Percentiles rank a stretch among this genome's conserved stretches.
phyloP scores from a whole-genome alignment of 92 coral and sea anemone species.

The Actinostola sp. region DNA sequence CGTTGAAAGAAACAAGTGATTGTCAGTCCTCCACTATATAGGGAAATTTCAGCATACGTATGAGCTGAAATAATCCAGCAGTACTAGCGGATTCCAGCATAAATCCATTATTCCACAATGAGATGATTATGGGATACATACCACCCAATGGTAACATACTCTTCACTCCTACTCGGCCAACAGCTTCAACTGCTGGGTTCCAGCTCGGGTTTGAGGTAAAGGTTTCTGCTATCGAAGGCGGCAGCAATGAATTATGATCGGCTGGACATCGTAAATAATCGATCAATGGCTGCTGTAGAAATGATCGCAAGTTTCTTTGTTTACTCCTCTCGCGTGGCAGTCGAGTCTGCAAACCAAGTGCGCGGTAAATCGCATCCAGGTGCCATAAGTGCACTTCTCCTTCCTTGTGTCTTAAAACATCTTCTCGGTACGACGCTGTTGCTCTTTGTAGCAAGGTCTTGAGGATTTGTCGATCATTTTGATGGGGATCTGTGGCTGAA shows the following conservation, averaged over 20 bases:
- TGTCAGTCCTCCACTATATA: too few species aligned
- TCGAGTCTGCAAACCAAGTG: constrained; percentile 66
- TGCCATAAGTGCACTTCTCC: constrained; percentile 77
- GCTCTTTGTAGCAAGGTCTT: constrained; percentile 48
- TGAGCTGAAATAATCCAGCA: too few species aligned
- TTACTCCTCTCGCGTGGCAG: constrained; percentile 47
- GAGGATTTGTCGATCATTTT: constrained; percentile 13
- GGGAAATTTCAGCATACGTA: too few species aligned
- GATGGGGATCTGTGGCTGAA: constrained; percentile 4
- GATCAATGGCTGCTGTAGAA: constrained; percentile 36
- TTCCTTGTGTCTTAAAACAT: constrained; percentile 58
- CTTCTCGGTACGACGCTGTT: constrained; percentile 57
- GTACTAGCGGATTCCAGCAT: too few species aligned
- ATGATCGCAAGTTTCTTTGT: constrained; percentile 28
- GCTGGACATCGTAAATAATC: constrained; percentile 49
- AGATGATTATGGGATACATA: neutral
- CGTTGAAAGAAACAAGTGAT: too few species aligned
- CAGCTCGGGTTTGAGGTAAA: constrained; percentile 79
- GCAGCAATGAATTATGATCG: constrained; percentile 47
- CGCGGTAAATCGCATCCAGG: constrained; percentile 73
- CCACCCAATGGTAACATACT: constrained; percentile 64
- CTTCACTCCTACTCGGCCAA: constrained; percentile 83
- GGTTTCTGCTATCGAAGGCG: constrained; percentile 63
- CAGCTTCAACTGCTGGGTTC: constrained; percentile 74
- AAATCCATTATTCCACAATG: too few species aligned